Evolutionary conservation across 2,888 invertebrate genomes (phyloP).

Genomic region (Laothoe populi): DNA sequence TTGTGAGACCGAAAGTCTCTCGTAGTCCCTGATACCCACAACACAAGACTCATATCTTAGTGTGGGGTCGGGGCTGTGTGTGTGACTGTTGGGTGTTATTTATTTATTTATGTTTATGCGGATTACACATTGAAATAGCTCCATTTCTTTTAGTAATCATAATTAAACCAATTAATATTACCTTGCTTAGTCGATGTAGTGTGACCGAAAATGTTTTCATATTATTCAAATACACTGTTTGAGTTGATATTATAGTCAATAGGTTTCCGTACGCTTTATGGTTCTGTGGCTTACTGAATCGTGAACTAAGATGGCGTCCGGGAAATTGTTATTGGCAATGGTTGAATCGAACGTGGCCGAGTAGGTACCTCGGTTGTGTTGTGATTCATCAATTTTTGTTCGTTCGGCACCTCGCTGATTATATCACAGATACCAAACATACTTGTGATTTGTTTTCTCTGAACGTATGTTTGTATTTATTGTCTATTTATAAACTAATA

Average conservation of each 20-base stretch:
- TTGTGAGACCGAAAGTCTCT: too few relatives aligned
- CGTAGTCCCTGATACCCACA: too few relatives aligned
- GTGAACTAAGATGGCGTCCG: conserved; percentile 68
- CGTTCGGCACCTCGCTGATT: conserved; percentile 52
- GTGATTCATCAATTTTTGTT: conserved; percentile 69
- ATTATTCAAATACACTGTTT: not conserved
- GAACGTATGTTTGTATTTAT: conserved; percentile 48
- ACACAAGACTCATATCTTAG: too few relatives aligned
- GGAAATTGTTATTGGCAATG: conserved; percentile 70
- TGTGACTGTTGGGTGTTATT: too few relatives aligned
- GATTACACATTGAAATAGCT: too few relatives aligned
- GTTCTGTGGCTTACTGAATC: conserved; percentile 57
- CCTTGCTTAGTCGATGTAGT: too few relatives aligned
- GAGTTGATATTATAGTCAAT: not conserved
- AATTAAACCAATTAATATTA: too few relatives aligned
- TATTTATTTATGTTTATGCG: too few relatives aligned
- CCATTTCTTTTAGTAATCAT: too few relatives aligned
- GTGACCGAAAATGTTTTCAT: too few relatives aligned
- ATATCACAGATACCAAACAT: conserved; percentile 38
- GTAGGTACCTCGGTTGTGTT: conserved; percentile 31
- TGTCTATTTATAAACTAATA: conserved; percentile 54
- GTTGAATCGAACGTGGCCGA: conserved; percentile 38
- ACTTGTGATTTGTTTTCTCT: conserved; percentile 34
- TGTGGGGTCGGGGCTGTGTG: too few relatives aligned
- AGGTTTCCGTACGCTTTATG: conserved; percentile 22